Conservation (phyloP, 1,140 invertebrate species). For the Diabrotica undecimpunctata region DNA sequence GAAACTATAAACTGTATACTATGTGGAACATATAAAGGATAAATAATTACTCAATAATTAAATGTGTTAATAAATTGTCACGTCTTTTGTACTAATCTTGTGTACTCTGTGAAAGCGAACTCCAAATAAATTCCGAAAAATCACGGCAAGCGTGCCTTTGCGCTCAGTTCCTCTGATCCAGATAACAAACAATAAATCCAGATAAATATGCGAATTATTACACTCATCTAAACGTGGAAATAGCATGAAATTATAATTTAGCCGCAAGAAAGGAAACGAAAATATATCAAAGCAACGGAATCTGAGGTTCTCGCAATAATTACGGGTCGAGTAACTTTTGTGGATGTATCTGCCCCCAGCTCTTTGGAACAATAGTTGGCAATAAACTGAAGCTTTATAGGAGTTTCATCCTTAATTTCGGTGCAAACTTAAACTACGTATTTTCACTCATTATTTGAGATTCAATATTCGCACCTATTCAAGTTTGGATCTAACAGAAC, state of each 20-base stretch:
- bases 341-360: background rate
- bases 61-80: too few relatives aligned
- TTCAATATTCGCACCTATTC: background rate
- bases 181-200: background rate
- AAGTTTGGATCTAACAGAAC: background rate
- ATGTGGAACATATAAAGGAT: too few relatives aligned
- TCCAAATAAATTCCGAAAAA: too few relatives aligned
- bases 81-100: too few relatives aligned
- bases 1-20: too few relatives aligned
- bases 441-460: background rate
- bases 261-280: conserved; percentile 1
- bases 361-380: background rate
- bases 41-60: too few relatives aligned
- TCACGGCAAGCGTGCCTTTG: too few relatives aligned
- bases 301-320: conserved; percentile 2
- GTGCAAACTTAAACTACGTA: background rate
- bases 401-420: background rate
- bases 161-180: too few relatives aligned
- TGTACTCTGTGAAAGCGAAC: too few relatives aligned
- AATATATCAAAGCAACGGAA: conserved; percentile 2
- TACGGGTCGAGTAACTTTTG: conserved; percentile 2
- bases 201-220: background rate
- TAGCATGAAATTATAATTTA: conserved; percentile 1
- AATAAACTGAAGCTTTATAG: conserved; percentile 1
- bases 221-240: conserved; percentile 2